phyloP scores from a whole-genome alignment of 2,888 invertebrate species.

The Falcaria lacertinaria region DNA sequence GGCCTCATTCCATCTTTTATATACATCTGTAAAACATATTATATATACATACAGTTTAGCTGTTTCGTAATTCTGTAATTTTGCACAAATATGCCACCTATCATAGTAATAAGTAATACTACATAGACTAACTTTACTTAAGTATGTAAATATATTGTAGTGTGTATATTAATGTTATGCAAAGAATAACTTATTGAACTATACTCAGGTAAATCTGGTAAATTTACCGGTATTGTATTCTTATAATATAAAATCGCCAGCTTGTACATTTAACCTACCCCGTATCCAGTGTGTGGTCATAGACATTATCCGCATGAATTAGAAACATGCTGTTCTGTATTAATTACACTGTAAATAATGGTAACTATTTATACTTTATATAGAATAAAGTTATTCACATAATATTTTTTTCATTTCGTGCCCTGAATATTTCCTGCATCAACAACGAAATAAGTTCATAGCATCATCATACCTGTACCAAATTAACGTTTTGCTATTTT shows the following conservation, averaged over 20 bases:
- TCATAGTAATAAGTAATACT: not conserved
- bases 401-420: not conserved
- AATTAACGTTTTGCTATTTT: constrained; percentile 2
- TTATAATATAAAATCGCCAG: not conserved
- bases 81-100: not conserved
- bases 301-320: constrained; percentile 7
- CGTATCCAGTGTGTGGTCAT: constrained; percentile 12
- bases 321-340: constrained; percentile 51
- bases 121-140: not conserved
- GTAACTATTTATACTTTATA: constrained; percentile 67
- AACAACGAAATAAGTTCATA: no score
- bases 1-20: not conserved
- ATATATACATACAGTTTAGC: not conserved
- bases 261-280: not conserved
- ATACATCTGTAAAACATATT: not conserved
- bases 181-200: not conserved
- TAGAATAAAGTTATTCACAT: constrained; percentile 56
- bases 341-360: constrained; percentile 57
- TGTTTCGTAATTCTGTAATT: not conserved
- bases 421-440: no score
- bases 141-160: not conserved
- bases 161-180: not conserved
- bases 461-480: not conserved
- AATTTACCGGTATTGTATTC: not conserved
- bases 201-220: no score